These are phyloP conservation scores for Neopelma chrysocephalum DNA, from an alignment of 2,797 vertebrate genomes.

Conservation along the genomic window DNA sequence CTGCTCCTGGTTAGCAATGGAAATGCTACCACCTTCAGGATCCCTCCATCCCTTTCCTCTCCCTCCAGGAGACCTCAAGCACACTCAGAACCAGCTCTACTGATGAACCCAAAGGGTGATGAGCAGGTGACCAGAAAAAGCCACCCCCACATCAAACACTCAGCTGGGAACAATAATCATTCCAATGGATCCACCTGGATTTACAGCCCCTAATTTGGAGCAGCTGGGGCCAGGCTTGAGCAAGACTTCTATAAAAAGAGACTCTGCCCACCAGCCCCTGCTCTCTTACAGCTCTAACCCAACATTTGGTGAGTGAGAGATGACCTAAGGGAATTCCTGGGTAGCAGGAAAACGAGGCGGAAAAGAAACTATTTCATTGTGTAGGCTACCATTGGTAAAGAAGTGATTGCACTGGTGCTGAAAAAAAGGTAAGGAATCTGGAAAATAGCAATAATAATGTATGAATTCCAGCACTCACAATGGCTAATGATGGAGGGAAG, in stretches of 20 bases:
- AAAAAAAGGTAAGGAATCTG: background rate
- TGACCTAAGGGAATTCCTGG: constrained; percentile 16
- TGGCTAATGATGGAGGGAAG: background rate
- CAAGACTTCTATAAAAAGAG: background rate
- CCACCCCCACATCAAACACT: background rate
- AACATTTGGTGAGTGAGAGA: background rate
- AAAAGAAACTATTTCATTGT: background rate
- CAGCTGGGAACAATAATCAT: background rate
- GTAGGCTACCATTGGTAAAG: background rate
- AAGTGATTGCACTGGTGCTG: background rate
- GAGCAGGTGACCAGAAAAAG: background rate
- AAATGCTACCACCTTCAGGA: constrained; percentile 51
- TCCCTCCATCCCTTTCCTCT: background rate
- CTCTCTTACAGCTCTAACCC: background rate
- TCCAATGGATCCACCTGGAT: background rate
- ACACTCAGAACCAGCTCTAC: background rate
- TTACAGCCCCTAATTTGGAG: background rate
- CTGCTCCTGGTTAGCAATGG: background rate
- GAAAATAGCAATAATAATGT: background rate
- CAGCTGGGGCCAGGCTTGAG: constrained; percentile 3
- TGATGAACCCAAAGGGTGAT: background rate
- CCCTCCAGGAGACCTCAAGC: background rate
- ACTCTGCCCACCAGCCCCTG: background rate
- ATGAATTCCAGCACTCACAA: background rate
- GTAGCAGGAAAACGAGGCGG: background rate